A percentile compares a stretch with the other conserved stretches of the same genome.
Evolutionary conservation across 37 sponge, comb jelly and placozoan species (phyloP).

Genomic region (Theonella swinhoei): DNA sequence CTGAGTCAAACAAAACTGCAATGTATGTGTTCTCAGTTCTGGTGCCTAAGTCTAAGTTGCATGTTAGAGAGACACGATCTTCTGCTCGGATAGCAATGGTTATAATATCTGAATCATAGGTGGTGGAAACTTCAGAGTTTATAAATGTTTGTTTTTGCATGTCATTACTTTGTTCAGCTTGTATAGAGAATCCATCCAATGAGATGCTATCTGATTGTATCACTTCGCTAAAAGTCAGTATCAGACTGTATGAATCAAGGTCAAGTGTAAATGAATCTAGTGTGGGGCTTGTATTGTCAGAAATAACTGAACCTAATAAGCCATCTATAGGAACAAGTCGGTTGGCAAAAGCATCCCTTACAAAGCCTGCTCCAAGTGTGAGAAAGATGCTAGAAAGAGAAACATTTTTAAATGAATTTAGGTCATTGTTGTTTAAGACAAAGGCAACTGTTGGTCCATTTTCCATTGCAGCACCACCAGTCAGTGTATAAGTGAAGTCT

Average conservation of each 20-base stretch:
- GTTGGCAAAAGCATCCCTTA: slow-evolving; percentile 79
- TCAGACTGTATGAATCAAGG: slow-evolving; percentile 38
- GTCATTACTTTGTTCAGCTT: not conserved
- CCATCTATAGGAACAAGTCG: slow-evolving; percentile 33
- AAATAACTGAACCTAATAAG: slow-evolving; percentile 17
- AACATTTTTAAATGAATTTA: slow-evolving; percentile 61
- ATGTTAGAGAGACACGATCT: slow-evolving; percentile 33
- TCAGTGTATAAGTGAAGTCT: slow-evolving; percentile 8
- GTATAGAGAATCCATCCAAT: slow-evolving; percentile 19
- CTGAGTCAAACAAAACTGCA: slow-evolving; percentile 5
- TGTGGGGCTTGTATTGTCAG: slow-evolving; percentile 56
- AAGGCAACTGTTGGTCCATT: slow-evolving; percentile 53
- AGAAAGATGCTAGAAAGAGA: slow-evolving; percentile 49
- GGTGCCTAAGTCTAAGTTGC: slow-evolving; percentile 46
- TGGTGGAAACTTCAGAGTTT: slow-evolving; percentile 12
- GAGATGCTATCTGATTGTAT: slow-evolving; percentile 27
- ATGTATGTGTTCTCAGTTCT: slow-evolving; percentile 50
- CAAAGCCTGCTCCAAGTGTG: slow-evolving; percentile 24
- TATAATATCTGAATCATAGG: slow-evolving; percentile 16
- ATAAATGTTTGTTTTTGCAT: slow-evolving; percentile 6
- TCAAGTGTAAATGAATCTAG: slow-evolving; percentile 60
- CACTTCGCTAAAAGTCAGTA: slow-evolving; percentile 81
- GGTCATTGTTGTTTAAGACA: slow-evolving; percentile 52
- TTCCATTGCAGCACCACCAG: slow-evolving; percentile 22
- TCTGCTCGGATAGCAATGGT: slow-evolving; percentile 12